Evolutionary conservation across 1,140 invertebrate species (phyloP), one percentile per base, ranked within the genome.

Genomic region (Lucilia cuprina): DNA sequence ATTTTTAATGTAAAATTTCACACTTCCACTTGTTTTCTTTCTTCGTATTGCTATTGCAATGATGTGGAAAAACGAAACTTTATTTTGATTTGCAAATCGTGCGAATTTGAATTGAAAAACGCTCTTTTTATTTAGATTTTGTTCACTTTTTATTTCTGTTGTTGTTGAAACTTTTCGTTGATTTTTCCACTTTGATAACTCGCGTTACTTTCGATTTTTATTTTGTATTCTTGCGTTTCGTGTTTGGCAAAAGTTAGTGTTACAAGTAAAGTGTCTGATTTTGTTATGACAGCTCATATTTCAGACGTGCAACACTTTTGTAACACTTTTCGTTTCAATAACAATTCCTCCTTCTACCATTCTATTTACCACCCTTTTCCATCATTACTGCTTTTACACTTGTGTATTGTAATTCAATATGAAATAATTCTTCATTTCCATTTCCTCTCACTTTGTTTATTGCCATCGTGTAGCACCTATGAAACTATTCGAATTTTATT

Each of bases 281-380:
- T 47, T 80, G 77, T 80, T 80, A 80, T 80, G 77, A 80, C 77
- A 80, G 77, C 77, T 80, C 41, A 80, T 80, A 80, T 80, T 80
- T 80, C 41, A 80, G 41, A 50, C 47, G 77, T 80, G 77, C 77
- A 80, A 80, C 77, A 80, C 77, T 80, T 80, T 80, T 80, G 47
- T 80, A 80, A 80, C 77, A 80, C 77, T 80, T 80, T 49, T 80
- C 55, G 65, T 70, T 25, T 70, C 65, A 70, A 70, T 70, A 70
- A 70, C 19, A 70, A 70, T 70, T 70, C n/a, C 9, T 21, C 65
- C 9, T 21, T 70, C 65, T 8, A 3, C 19, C 65, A 70, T 21
- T n/a, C 25, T 30, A 30, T 70, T 25, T 55, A 55, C 50, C 50
- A 12, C 49, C 49, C 49, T 49, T 49, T 9, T 49, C 9, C 13